These are phyloP conservation scores for Phragmatobia fuliginosa DNA, from an alignment of 2,888 invertebrate genomes.

Conservation along the genomic window DNA sequence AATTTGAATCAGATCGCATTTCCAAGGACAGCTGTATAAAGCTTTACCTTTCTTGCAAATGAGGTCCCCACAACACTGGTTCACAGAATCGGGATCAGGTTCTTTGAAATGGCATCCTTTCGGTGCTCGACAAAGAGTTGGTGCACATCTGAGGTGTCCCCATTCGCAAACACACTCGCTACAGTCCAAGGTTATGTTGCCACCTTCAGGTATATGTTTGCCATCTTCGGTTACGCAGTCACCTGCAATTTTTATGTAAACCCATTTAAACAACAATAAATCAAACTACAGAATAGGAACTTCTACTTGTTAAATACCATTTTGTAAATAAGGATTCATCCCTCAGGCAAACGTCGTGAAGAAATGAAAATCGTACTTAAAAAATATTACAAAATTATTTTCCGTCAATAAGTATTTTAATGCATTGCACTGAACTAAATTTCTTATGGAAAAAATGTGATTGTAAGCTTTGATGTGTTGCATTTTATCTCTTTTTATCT, in stretches of 20 bases:
- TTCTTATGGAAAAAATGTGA: no score
- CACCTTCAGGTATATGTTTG: constrained; percentile 66
- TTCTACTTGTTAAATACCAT: background rate
- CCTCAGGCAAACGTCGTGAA: background rate
- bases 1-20: constrained; percentile 8
- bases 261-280: background rate
- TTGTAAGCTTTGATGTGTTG: no score
- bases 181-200: constrained; percentile 64
- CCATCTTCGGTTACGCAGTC: constrained; percentile 73
- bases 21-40: constrained; percentile 2
- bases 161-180: constrained; percentile 72
- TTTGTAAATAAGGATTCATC: no score
- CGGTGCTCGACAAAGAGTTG: constrained; percentile 62
- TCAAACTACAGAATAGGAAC: no score
- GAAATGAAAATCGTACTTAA: no score
- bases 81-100: constrained; percentile 32
- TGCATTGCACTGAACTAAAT: background rate
- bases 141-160: constrained; percentile 70
- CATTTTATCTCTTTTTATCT: no score
- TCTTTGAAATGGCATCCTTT: constrained; percentile 47
- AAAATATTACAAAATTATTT: no score
- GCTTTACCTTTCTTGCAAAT: constrained; percentile 66
- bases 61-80: constrained; percentile 74
- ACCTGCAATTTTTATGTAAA: constrained; percentile 49
- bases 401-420: background rate